Base-by-base conservation (phyloP, 1,140 invertebrate species). In the Ips typographus region DNA sequence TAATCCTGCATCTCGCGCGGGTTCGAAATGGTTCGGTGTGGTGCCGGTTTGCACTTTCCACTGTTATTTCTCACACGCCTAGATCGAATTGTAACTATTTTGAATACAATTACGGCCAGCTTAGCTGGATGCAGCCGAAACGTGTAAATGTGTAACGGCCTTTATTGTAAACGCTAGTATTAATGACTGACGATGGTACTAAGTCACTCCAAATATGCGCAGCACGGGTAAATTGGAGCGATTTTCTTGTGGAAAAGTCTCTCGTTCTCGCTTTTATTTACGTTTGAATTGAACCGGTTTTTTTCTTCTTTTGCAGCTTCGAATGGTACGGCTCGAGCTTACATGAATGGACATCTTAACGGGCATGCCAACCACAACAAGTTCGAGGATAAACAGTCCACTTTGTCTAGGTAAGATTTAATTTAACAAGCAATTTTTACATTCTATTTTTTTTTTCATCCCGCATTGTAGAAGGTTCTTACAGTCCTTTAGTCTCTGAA, bases 321-420 rank as follows among this genome's bases (percentile, higher is more conserved):
- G 37, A 77, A 74, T 59, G 74, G 75, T 38, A 79, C 76, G 62
- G 78, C 75, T 36, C 71, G 79, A 69, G 76, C 79, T 22, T 82
- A 80, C 76, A 75, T 80, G 75, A 82, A 82, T 70, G 80, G 80
- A 43, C 79, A 79, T 71, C 76, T 76, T 43, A 51, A 59, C 8
- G 57, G 57, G 4, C 57, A 59, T 59, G 57, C 76, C 69, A 66
- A 22, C 22, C 22, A 22, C 22, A 68, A 71, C 41, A 81, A 81
- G 77, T 74, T 76, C 4, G 80, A 82, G 71, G 80, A 82, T 65
- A 81, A 80, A 73, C 79, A 80, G 68, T 82, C 80, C 40, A 82
- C 80, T 53, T 68, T 82, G 57, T 82, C 80, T 37, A 80, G 80
- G 80, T 80, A 74, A 80, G 39, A 53, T 49, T 58, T 63, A 70